Evolutionary conservation across 2,113 vertebrate genomes (phyloP).

Genomic region (Malurus elegans): DNA sequence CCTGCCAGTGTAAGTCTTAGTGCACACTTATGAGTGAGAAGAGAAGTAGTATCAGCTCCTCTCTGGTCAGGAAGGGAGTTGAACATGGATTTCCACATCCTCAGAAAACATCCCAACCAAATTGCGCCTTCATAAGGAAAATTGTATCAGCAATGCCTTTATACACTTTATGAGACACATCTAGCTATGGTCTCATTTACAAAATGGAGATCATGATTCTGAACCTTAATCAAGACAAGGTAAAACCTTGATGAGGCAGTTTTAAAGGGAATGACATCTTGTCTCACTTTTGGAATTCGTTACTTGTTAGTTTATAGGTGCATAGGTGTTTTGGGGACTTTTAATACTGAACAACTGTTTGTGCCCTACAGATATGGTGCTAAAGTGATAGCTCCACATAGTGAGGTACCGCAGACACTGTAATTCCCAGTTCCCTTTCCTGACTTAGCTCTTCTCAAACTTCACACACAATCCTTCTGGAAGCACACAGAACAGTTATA

Average conservation of each 20-base stretch:
- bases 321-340: not conserved
- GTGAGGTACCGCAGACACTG: not conserved
- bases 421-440: not conserved
- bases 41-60: not conserved
- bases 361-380: not conserved
- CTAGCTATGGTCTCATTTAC: not conserved
- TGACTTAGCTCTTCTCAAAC: not conserved
- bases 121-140: not conserved
- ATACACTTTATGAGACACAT: fast-evolving
- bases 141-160: not conserved
- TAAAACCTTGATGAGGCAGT: not conserved
- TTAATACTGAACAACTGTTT: not conserved
- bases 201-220: not conserved
- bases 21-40: not conserved
- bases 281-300: not conserved
- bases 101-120: not conserved
- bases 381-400: not conserved
- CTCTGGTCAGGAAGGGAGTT: not conserved
- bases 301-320: not conserved
- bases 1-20: not conserved
- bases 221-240: not conserved
- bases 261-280: not conserved
- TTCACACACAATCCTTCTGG: not conserved
- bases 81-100: not conserved
- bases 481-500: not conserved